Conservation (phyloP, 2,113 vertebrate genomes). For the Plecturocebus donacophilus region DNA sequence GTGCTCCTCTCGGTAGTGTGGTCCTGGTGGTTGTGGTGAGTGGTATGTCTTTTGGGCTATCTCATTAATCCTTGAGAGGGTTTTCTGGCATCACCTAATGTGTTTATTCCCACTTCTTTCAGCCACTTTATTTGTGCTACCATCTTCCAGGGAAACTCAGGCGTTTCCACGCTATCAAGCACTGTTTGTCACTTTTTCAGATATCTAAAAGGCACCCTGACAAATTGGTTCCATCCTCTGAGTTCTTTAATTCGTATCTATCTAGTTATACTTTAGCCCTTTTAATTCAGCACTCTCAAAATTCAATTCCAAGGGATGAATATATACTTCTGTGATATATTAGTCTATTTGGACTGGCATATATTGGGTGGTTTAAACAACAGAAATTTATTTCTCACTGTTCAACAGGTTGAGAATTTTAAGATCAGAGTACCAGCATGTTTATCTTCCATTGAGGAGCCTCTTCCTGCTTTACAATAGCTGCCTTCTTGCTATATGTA, state of each 20-base stretch:
- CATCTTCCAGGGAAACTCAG: background rate
- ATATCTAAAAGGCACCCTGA: background rate
- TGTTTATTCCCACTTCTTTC: background rate
- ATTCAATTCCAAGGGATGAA: background rate
- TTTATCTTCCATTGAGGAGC: background rate
- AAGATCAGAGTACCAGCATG: background rate
- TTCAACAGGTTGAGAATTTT: background rate
- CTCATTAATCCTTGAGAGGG: background rate
- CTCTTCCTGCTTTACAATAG: no score
- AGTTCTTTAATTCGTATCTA: background rate
- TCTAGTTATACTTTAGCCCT: background rate
- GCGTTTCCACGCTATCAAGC: background rate
- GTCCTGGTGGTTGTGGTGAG: background rate
- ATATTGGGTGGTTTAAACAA: background rate
- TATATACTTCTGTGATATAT: background rate
- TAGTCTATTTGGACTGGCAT: no score
- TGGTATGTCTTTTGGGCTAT: background rate
- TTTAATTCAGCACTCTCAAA: background rate
- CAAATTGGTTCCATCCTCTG: background rate
- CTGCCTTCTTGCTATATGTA: background rate
- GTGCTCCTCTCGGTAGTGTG: background rate
- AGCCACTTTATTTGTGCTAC: background rate
- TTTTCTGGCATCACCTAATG: background rate
- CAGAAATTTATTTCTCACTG: background rate
- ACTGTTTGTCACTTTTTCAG: background rate